Percentiles rank a stretch among this genome's conserved stretches.
Conservation (phyloP, 30 jellyfish, hydroid and myxozoan species). For the Rhopilema esculentum region DNA sequence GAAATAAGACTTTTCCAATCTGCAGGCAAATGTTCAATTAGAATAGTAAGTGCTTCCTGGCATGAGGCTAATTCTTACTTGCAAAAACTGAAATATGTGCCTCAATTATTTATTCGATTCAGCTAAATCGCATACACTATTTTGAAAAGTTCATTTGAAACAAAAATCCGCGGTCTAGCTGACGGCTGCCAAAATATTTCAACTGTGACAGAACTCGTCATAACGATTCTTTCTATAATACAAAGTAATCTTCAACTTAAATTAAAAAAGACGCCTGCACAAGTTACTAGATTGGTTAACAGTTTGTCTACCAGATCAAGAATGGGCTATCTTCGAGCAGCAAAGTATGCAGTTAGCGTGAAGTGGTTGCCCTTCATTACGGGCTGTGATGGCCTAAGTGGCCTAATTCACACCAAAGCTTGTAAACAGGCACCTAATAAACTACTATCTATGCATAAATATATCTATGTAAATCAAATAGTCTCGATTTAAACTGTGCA, state of each 20-base stretch:
- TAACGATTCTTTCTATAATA: neutral
- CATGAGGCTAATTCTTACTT: conserved; percentile 49
- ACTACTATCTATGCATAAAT: too few relatives aligned
- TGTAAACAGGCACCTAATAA: too few relatives aligned
- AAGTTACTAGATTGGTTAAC: neutral
- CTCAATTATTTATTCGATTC: conserved; percentile 15
- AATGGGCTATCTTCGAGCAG: too few relatives aligned
- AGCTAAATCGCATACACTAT: neutral
- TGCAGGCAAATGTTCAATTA: conserved; percentile 28
- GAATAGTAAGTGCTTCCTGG: conserved; percentile 40
- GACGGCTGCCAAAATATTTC: conserved; percentile 1
- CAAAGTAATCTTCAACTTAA: neutral
- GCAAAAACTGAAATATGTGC: neutral
- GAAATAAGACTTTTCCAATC: neutral
- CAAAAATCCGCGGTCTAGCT: conserved; percentile 7
- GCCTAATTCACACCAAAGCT: too few relatives aligned
- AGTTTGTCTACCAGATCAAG: neutral
- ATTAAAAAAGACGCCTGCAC: neutral
- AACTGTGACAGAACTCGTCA: neutral
- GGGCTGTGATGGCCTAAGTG: too few relatives aligned
- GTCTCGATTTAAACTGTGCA: too few relatives aligned
- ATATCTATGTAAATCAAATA: too few relatives aligned
- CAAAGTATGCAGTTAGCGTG: too few relatives aligned
- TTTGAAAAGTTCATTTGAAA: neutral
- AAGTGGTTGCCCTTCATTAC: too few relatives aligned